Percentiles rank a stretch among this genome's conserved stretches.
Evolutionary conservation across 2,797 vertebrate species (phyloP).

Genomic region (Xiphorhynchus erythropygius): DNA sequence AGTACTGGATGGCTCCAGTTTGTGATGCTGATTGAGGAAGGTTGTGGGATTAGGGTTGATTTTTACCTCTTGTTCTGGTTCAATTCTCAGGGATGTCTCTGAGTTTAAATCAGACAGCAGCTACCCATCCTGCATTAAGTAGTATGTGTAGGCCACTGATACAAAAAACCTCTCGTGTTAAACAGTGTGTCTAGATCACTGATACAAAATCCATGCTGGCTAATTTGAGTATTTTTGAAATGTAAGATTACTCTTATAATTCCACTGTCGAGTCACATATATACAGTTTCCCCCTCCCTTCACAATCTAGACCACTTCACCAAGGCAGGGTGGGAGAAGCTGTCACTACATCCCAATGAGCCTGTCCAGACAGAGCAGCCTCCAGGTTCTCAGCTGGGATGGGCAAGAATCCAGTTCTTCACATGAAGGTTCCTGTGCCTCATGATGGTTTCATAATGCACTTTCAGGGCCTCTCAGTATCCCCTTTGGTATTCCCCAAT

Average conservation of each 20-base stretch:
- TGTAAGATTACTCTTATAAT: neutral
- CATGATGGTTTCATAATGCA: neutral
- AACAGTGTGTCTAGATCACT: neutral
- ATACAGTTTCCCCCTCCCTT: neutral
- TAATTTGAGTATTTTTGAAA: neutral
- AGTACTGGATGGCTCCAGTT: neutral
- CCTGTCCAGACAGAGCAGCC: accelerated
- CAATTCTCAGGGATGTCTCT: neutral
- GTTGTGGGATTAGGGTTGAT: neutral
- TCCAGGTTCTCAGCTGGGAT: accelerated
- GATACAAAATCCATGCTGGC: neutral
- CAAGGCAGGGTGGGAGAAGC: neutral
- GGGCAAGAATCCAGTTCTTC: neutral
- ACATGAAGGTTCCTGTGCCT: accelerated
- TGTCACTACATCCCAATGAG: neutral
- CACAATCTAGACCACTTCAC: neutral
- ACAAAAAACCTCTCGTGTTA: neutral
- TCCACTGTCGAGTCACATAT: accelerated
- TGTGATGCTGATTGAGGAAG: neutral
- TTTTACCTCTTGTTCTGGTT: neutral
- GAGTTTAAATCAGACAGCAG: neutral
- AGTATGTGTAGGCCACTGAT: neutral
- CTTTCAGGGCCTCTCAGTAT: neutral
- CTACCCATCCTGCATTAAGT: accelerated
- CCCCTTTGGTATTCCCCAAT: neutral